Evolutionary conservation across 2,888 invertebrate genomes (phyloP), one percentile per base, ranked within the genome.

Genomic region (Acronicta psi): DNA sequence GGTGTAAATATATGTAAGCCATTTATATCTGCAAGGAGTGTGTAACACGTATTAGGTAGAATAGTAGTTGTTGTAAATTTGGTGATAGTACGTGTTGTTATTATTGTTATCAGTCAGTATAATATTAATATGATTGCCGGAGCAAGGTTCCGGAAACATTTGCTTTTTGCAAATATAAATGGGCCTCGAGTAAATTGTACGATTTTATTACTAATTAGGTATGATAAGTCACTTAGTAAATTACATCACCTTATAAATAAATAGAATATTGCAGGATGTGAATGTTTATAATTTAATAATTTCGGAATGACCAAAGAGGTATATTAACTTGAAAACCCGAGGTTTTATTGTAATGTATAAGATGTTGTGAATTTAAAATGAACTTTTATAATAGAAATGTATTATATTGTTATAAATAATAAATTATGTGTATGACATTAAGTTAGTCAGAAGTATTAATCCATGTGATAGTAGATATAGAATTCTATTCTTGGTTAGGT

Each of bases 381-480:
- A 82, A 77, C 61, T 75, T 77, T 83, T 80, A 77, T 75, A 74
- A 73, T 77, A 82, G 76, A 73, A 80, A 68, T 84, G 81, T 86
- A 85, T 82, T 82, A 79, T 83, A 87, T 76, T 82, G 82, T 85
- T 85, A 81, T 49, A 58, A 23, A 23, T 64, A 75, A 73, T 77
- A 62, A 82, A 79, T 77, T 61, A 75, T 83, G 74, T 83, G 75
- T 85, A 81, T 85, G 80, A 84, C 78, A 83, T 82, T 80, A 80
- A 75, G 77, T 81, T 86, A 86, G 89, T 84, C 89, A 86, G 81
- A 90, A 89, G 90, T 92, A 92, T 92, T 87, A 88, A 90, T 92
- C 84, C 89, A 92, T 93, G 93, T 93, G 93, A 93, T 93, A 93
- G 91, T 93, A 93, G 93, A 79, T 82, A 80, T 84, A 84, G 77